These are phyloP conservation scores for Atta cephalotes DNA, from an alignment of 1,140 invertebrate species.

Conservation along the genomic window DNA sequence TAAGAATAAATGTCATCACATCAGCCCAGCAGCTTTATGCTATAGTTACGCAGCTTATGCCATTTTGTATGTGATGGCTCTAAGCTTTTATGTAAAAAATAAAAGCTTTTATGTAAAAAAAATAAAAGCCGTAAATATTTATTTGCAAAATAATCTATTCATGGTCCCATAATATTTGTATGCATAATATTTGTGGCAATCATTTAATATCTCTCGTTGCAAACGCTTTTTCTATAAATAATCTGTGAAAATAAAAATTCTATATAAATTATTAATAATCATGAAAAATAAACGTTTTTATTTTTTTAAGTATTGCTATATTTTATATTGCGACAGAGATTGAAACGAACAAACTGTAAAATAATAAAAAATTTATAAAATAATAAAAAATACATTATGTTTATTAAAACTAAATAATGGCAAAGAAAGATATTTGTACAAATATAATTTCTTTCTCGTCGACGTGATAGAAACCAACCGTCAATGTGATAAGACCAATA, in stretches of 20 bases:
- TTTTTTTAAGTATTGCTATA: not conserved
- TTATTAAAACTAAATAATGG: constrained; percentile 15
- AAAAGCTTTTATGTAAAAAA: not conserved
- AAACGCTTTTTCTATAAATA: not conserved
- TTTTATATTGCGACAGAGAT: not conserved
- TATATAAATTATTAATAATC: not conserved
- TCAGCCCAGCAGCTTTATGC: too few relatives aligned
- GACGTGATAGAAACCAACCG: not conserved
- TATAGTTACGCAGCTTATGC: too few relatives aligned
- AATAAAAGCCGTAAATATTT: not conserved
- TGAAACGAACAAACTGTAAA: not conserved
- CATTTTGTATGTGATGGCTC: too few relatives aligned
- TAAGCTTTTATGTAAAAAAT: not conserved
- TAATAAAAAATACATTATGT: not conserved
- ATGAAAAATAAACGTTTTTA: not conserved
- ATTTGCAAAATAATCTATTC: constrained; percentile 6
- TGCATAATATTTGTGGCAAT: not conserved
- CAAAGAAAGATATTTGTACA: not conserved
- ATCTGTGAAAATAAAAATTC: not conserved
- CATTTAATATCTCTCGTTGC: constrained; percentile 18
- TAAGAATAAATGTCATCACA: not conserved
- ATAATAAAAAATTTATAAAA: constrained; percentile 15
- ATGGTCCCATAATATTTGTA: not conserved
- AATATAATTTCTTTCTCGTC: constrained; percentile 1
- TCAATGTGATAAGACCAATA: not conserved